These are phyloP conservation scores for Oxygymnocypris stewartii DNA, from an alignment of 2,113 vertebrate species.

Conservation along the genomic window DNA sequence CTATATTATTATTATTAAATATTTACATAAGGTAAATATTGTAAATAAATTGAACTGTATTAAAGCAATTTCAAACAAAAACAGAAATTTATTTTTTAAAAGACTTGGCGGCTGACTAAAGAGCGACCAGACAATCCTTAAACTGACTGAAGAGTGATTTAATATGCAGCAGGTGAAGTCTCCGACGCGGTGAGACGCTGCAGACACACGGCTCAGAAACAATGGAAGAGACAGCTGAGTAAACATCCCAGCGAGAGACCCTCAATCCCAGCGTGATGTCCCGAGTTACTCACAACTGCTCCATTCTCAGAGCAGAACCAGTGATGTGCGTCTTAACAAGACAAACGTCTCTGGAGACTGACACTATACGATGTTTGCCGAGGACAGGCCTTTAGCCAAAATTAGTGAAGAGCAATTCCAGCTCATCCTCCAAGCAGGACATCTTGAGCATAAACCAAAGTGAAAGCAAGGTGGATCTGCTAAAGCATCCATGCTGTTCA, in stretches of 20 bases:
- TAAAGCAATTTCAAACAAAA: not conserved
- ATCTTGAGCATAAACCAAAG: not conserved
- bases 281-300: not conserved
- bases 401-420: not conserved
- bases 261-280: not conserved
- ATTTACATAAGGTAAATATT: too few relatives aligned
- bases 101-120: slow-evolving; percentile 27
- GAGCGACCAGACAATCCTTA: not conserved
- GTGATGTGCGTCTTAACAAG: not conserved
- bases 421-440: slow-evolving; percentile 2
- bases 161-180: slow-evolving; percentile 14
- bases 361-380: slow-evolving; percentile 3
- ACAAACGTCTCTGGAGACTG: not conserved
- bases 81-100: not conserved
- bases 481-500: too few relatives aligned
- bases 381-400: too few relatives aligned
- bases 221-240: slow-evolving; percentile 15
- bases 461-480: not conserved
- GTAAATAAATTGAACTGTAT: too few relatives aligned
- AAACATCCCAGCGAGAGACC: not conserved
- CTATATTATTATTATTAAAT: too few relatives aligned
- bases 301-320: not conserved
- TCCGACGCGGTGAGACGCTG: not conserved
- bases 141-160: slow-evolving; percentile 9
- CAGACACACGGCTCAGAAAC: slow-evolving; percentile 4